Evolutionary conservation across 2,113 vertebrate genomes (phyloP).

Genomic region (Bucco capensis): DNA sequence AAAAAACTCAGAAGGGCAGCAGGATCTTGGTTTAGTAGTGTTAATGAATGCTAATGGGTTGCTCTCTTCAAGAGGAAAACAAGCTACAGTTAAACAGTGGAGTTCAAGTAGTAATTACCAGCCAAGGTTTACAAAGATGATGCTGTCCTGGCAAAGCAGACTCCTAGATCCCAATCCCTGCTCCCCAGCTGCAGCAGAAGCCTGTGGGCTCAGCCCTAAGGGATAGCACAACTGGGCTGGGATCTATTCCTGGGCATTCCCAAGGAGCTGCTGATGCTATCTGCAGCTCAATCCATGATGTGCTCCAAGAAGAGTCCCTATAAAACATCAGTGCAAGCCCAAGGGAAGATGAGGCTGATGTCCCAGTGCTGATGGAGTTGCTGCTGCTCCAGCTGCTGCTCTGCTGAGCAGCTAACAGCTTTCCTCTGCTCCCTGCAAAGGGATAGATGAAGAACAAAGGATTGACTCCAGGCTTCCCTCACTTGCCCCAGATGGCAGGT

Average conservation of each 20-base stretch:
- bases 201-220: neutral
- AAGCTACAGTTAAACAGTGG: neutral
- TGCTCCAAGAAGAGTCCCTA: slow-evolving; percentile 4
- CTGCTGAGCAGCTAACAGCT: neutral
- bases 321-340: slow-evolving; percentile 40
- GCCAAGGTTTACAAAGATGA: neutral
- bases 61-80: neutral
- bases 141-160: neutral
- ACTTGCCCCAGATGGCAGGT: neutral
- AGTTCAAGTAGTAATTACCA: neutral
- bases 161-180: neutral
- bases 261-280: slow-evolving; percentile 22
- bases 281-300: slow-evolving; percentile 27
- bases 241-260: slow-evolving; percentile 18
- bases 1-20: neutral
- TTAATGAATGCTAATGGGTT: neutral
- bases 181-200: neutral
- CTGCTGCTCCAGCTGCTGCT: neutral
- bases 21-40: neutral
- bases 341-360: slow-evolving; percentile 16
- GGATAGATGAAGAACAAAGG: neutral
- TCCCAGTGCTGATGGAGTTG: neutral
- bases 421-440: neutral
- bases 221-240: neutral
- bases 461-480: neutral